A percentile compares a stretch with the other conserved stretches of the same genome.
Conservation (phyloP, 1,140 invertebrate genomes). For the Drosophila watanabei region DNA sequence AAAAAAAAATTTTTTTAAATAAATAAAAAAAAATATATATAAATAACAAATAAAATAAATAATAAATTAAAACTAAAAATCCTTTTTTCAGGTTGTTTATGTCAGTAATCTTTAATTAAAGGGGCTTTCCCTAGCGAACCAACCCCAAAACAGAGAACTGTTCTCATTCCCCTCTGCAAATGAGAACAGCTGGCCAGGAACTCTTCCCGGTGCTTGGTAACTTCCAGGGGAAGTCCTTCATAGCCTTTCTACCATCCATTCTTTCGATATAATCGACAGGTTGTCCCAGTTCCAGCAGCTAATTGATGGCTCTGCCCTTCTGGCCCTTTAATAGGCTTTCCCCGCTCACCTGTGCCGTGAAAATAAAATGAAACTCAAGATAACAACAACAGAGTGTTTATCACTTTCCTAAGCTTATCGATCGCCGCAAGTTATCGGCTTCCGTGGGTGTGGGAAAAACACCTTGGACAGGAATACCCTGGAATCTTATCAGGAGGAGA, state of each 20-base stretch:
- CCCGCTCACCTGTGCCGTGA: not conserved
- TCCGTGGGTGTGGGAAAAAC: slow-evolving; percentile 35
- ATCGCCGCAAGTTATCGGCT: slow-evolving; percentile 14
- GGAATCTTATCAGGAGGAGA: slow-evolving; percentile 9
- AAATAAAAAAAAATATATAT: too few relatives aligned
- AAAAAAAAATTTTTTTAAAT: too few relatives aligned
- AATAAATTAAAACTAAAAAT: too few relatives aligned
- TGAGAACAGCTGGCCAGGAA: not conserved
- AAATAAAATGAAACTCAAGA: too few relatives aligned
- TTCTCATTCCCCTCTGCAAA: not conserved
- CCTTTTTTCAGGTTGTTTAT: too few relatives aligned
- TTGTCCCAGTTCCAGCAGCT: slow-evolving; percentile 2
- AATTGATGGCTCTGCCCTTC: slow-evolving; percentile 1
- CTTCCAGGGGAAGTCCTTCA: not conserved
- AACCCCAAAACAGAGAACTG: not conserved
- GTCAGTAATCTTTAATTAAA: not conserved
- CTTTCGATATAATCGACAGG: slow-evolving; percentile 2
- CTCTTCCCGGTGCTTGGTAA: not conserved
- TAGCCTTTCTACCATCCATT: not conserved
- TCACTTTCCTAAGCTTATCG: slow-evolving; percentile 21
- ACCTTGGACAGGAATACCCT: slow-evolving; percentile 22
- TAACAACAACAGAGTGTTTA: slow-evolving; percentile 1
- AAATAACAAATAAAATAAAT: too few relatives aligned
- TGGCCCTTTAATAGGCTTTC: slow-evolving; percentile 17
- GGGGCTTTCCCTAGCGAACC: not conserved